phyloP scores from a whole-genome alignment of 2,888 invertebrate species.

The Erynnis tages region DNA sequence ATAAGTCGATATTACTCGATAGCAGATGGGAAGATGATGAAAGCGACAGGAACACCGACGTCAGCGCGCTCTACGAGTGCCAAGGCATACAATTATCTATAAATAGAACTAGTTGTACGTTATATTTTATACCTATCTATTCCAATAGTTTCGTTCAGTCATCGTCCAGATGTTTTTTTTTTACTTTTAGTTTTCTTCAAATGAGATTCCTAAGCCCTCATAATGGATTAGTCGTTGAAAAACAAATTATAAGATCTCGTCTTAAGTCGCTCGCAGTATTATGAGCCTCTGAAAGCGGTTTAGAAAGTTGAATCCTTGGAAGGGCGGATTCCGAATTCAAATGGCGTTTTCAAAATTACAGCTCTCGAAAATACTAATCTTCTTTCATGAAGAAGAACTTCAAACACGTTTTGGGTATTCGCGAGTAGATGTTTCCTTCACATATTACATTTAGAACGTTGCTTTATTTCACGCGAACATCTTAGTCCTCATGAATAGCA shows the following conservation, averaged over 20 bases:
- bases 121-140: not conserved
- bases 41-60: slow-evolving; percentile 17
- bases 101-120: not conserved
- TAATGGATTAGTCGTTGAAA: slow-evolving; percentile 16
- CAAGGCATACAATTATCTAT: slow-evolving; percentile 11
- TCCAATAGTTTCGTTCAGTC: not conserved
- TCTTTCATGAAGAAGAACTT: slow-evolving; percentile 3
- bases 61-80: slow-evolving; percentile 4
- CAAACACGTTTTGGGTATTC: not conserved
- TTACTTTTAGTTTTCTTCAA: slow-evolving; percentile 14
- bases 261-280: not conserved
- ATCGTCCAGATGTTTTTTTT: too few species aligned
- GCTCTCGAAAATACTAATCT: slow-evolving; percentile 19
- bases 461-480: too few species aligned
- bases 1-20: too few species aligned
- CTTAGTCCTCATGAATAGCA: too few species aligned
- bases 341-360: slow-evolving; percentile 25
- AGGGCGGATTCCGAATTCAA: slow-evolving; percentile 18
- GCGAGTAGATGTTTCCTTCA: too few species aligned
- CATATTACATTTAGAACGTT: too few species aligned
- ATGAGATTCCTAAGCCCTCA: slow-evolving; percentile 19
- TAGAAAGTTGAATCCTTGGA: slow-evolving; percentile 28
- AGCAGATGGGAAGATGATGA: too few species aligned
- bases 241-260: slow-evolving; percentile 20
- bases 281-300: not conserved